These are phyloP conservation scores for Scolopax bukidnonensis DNA, from an alignment of 2,797 vertebrate genomes.

Conservation along the genomic window DNA sequence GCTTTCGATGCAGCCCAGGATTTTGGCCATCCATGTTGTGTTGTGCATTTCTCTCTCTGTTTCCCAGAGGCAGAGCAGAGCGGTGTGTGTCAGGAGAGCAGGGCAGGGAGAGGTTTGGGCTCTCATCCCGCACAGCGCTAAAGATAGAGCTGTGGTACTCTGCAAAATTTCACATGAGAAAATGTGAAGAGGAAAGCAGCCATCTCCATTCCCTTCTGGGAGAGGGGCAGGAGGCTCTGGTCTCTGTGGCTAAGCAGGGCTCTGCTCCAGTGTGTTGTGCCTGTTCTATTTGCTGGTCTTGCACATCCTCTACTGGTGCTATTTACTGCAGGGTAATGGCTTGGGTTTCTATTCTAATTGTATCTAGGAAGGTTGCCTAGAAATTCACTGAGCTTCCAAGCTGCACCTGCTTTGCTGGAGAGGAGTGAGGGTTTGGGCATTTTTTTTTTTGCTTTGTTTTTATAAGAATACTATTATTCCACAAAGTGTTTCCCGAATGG, in stretches of 20 bases:
- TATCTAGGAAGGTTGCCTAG: background rate
- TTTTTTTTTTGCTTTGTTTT: background rate
- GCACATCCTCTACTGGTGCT: fast-evolving
- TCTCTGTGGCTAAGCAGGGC: background rate
- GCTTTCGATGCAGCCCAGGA: background rate
- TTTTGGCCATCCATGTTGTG: background rate
- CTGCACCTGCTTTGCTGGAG: background rate
- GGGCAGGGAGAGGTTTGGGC: background rate
- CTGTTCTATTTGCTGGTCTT: background rate
- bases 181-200: background rate
- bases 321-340: background rate
- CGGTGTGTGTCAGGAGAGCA: background rate
- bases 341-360: background rate
- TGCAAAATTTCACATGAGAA: background rate
- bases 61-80: background rate
- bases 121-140: background rate
- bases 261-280: background rate
- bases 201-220: background rate
- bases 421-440: background rate
- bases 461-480: background rate
- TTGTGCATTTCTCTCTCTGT: background rate
- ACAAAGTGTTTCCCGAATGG: background rate
- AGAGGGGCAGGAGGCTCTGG: background rate
- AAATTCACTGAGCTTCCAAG: background rate
- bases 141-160: background rate